Evolutionary conservation across 2,113 vertebrate genomes (phyloP).

Genomic region (Balaenoptera acutorostrata): DNA sequence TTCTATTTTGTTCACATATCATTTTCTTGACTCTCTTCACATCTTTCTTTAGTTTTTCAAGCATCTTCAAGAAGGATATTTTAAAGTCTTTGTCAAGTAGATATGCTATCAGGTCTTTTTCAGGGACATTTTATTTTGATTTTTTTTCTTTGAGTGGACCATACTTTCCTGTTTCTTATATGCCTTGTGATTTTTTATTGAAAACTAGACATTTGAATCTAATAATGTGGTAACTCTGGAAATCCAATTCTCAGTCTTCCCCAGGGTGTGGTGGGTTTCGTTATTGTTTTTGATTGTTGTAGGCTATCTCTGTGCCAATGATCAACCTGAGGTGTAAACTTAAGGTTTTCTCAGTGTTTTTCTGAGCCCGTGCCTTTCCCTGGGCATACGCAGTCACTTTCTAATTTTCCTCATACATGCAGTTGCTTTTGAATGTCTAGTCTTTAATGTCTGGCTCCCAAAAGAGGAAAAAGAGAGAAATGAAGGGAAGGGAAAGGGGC

Average conservation of each 20-base stretch:
- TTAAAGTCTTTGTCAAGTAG: not conserved
- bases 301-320: not conserved
- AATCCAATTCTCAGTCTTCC: not conserved
- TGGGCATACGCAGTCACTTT: not conserved
- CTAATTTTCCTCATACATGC: not conserved
- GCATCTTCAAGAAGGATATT: not conserved
- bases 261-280: not conserved
- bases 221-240: not conserved
- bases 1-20: not conserved
- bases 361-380: not conserved
- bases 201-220: not conserved
- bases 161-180: not conserved
- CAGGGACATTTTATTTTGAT: not conserved
- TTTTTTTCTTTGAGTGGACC: not conserved
- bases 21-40: not conserved
- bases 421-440: not conserved
- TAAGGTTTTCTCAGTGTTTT: not conserved
- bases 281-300: not conserved
- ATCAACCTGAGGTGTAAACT: not conserved
- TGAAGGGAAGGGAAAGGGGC: not conserved
- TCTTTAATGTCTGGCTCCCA: not conserved
- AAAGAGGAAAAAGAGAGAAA: not conserved
- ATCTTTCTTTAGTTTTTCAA: not conserved
- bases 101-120: not conserved
- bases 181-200: not conserved